Conservation (phyloP, 2,888 invertebrate species). For the Pteria penguin region DNA sequence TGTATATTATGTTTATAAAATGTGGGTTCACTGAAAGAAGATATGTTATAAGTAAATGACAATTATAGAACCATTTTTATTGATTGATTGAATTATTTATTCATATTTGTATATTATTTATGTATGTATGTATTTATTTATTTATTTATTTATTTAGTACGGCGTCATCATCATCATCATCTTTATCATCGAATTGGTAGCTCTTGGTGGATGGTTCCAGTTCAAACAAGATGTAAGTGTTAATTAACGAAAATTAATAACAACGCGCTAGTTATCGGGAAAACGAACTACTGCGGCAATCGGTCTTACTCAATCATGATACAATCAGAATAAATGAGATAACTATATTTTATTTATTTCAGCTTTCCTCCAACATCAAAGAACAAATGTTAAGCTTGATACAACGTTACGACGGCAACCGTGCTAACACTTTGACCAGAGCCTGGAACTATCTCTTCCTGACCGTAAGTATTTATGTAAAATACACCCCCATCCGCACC, state of each 20-base stretch:
- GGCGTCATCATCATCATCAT: conserved; percentile 24
- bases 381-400: conserved; percentile 33
- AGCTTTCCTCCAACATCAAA: conserved; percentile 25
- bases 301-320: too few species aligned
- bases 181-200: conserved; percentile 19
- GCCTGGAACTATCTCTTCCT: conserved; percentile 40
- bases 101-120: too few species aligned
- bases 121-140: too few species aligned
- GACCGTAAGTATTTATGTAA: conserved; percentile 37
- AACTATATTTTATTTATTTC: not conserved
- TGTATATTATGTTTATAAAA: too few species aligned
- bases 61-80: too few species aligned
- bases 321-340: too few species aligned
- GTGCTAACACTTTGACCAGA: conserved; percentile 21
- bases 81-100: too few species aligned
- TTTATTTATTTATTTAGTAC: conserved; percentile 12
- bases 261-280: not conserved
- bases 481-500: too few species aligned
- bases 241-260: not conserved
- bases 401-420: conserved; percentile 31
- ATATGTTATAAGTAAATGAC: too few species aligned
- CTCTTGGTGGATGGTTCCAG: conserved; percentile 32
- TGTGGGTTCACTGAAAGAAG: too few species aligned
- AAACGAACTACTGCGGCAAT: too few species aligned
- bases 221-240: conserved; percentile 34